Percentiles rank a stretch among this genome's conserved stretches.
Conservation (phyloP, 1,140 invertebrate species). For the Oedothorax gibbosus region DNA sequence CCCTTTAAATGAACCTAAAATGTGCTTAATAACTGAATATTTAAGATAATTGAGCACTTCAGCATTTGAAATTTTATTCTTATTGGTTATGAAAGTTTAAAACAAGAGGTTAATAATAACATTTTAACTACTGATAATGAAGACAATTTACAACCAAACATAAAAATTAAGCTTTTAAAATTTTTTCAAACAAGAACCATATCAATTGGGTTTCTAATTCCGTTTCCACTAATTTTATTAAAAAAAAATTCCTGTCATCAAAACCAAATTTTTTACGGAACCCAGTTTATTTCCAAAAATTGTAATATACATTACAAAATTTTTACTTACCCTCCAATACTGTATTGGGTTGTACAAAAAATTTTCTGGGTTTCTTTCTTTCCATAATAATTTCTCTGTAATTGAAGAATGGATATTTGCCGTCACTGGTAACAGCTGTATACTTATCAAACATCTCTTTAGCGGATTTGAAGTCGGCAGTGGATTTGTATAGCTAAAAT, state of each 20-base stretch:
- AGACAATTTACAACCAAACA: too few relatives aligned
- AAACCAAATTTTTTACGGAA: neutral
- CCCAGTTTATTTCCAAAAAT: too few relatives aligned
- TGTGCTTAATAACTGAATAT: too few relatives aligned
- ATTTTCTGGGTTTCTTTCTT: constrained; percentile 89
- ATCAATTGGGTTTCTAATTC: neutral
- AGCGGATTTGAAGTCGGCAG: constrained; percentile 81
- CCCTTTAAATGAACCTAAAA: too few relatives aligned
- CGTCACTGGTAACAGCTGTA: constrained; percentile 79
- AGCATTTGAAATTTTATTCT: too few relatives aligned
- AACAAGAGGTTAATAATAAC: too few relatives aligned
- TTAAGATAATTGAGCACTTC: too few relatives aligned
- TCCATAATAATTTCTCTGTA: constrained; percentile 89
- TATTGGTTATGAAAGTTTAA: too few relatives aligned
- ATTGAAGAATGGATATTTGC: constrained; percentile 76
- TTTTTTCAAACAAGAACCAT: neutral
- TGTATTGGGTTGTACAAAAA: constrained; percentile 87
- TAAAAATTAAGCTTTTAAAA: neutral
- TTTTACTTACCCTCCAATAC: constrained; percentile 70
- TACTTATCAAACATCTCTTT: constrained; percentile 83
- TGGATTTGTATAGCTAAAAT: constrained; percentile 83
- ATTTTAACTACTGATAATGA: too few relatives aligned
- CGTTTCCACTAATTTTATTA: neutral
- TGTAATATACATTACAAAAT: neutral
- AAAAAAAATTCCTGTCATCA: neutral